Percentiles rank a stretch among this genome's conserved stretches.
Evolutionary conservation across 1,140 invertebrate species (phyloP).

Genomic region (Monochamus saltuarius): DNA sequence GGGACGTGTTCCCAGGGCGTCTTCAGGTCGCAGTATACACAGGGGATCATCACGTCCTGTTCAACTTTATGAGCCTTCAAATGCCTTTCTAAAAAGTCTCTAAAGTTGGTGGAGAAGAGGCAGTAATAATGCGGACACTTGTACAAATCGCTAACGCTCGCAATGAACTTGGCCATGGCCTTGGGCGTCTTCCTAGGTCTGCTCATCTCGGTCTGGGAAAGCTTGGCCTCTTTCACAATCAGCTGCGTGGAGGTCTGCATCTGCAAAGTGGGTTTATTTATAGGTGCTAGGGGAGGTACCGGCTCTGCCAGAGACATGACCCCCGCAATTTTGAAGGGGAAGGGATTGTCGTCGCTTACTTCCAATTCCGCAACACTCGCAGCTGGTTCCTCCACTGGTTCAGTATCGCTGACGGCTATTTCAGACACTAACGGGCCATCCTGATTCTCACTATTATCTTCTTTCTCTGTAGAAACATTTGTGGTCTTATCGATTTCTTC

Average conservation of each 20-base stretch:
- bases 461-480: background rate
- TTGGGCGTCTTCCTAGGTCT: slow-evolving; percentile 28
- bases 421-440: background rate
- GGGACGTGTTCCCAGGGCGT: slow-evolving; percentile 32
- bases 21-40: slow-evolving; percentile 47
- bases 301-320: slow-evolving; percentile 41
- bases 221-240: slow-evolving; percentile 30
- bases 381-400: background rate
- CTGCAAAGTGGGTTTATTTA: slow-evolving; percentile 1
- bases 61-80: slow-evolving; percentile 47
- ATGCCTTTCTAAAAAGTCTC: slow-evolving; percentile 52
- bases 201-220: slow-evolving; percentile 23
- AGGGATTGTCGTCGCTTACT: slow-evolving; percentile 35
- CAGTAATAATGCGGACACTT: slow-evolving; percentile 62
- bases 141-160: slow-evolving; percentile 48
- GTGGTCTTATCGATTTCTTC: slow-evolving; percentile 12
- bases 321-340: slow-evolving; percentile 37
- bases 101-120: slow-evolving; percentile 53
- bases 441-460: background rate
- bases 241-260: background rate
- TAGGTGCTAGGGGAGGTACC: slow-evolving; percentile 8
- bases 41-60: slow-evolving; percentile 31
- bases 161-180: slow-evolving; percentile 33
- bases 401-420: background rate
- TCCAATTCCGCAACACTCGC: slow-evolving; percentile 5